Evolutionary conservation across 2,888 invertebrate species (phyloP).

Genomic region (Rhaphigaster nebulosa): DNA sequence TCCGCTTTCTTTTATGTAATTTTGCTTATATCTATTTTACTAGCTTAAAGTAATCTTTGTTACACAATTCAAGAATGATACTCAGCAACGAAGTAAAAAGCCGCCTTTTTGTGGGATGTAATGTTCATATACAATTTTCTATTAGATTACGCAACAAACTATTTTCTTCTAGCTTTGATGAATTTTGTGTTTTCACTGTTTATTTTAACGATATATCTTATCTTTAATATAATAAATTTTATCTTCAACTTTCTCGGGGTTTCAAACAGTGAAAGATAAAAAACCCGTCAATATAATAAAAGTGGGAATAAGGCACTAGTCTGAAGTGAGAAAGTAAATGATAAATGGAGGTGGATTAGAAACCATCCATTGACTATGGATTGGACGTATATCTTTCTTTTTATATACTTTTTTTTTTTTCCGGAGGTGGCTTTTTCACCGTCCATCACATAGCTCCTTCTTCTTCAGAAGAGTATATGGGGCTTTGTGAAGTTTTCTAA

Average conservation of each 20-base stretch:
- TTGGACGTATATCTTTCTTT: slow-evolving; percentile 14
- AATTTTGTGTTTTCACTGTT: too few species aligned
- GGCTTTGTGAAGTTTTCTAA: background rate
- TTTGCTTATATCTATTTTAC: too few species aligned
- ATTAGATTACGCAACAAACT: too few species aligned
- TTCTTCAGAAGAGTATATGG: background rate
- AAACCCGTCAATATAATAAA: background rate
- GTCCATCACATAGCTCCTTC: background rate
- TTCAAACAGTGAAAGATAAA: background rate
- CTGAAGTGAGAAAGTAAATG: background rate
- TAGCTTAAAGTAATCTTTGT: too few species aligned
- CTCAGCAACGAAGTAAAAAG: too few species aligned
- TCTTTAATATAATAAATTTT: background rate
- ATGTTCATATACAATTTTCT: too few species aligned
- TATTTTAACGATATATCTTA: too few species aligned
- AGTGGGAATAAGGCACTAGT: background rate
- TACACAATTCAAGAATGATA: too few species aligned
- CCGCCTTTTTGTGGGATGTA: too few species aligned
- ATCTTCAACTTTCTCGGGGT: background rate
- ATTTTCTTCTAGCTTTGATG: too few species aligned
- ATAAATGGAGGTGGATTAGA: background rate
- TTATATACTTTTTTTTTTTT: background rate
- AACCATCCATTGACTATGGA: slow-evolving; percentile 24
- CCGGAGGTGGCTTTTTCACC: background rate
- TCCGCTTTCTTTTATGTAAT: too few species aligned